Evolutionary conservation across 2,797 vertebrate genomes (phyloP), one percentile per base, ranked within the genome.

Genomic region (Gouania willdenowi): DNA sequence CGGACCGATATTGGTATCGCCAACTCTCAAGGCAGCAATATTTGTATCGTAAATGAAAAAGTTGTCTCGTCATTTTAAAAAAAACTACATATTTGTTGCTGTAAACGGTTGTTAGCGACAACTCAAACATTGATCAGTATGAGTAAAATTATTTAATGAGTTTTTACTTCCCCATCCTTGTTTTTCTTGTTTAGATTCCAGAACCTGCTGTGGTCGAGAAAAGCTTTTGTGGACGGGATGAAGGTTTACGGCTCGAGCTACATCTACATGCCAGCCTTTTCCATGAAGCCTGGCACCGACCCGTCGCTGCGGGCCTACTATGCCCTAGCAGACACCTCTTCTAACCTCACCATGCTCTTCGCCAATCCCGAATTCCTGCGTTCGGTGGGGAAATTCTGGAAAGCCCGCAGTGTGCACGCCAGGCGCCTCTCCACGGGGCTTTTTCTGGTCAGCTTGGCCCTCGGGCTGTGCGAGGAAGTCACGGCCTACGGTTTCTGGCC

Each of bases 231-330:
- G 64, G 92, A 98, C 26, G 93, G 81, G 0, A 91, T 97, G 83
- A 93, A 93, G 77, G 89, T 84, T 2, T 99, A 99, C 16, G 94
- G 93, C 53, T 88, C 87, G 40, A 94, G 95, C 80, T 97, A 90
- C 69, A 85, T 99, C 71, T 99, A 98, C 76, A 95, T 99, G 92
- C 96, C 97, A 1, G 97, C 95, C 1, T 99, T 98, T 83, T 95
- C 96, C 4, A 97, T 95, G 92, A 92, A 84, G 66, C 90, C 91
- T 0, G 94, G 96, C 17, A 99, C 95, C 0, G 93, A 93, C 10
- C 93, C 89, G 0, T 98, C 97, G 0, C 78, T 98, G 4, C 90
- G 96, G 0, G 95, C 91, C 0, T 89, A 94, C 44, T 90, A 96
- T 19, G 87, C 96, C 6, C 82, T 99, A 53, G 72, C 86, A 1